A percentile compares a stretch with the other conserved stretches of the same genome.
These are phyloP conservation scores for Lacanobia wlatinum DNA, from an alignment of 2,888 invertebrate genomes.

Conservation along the genomic window DNA sequence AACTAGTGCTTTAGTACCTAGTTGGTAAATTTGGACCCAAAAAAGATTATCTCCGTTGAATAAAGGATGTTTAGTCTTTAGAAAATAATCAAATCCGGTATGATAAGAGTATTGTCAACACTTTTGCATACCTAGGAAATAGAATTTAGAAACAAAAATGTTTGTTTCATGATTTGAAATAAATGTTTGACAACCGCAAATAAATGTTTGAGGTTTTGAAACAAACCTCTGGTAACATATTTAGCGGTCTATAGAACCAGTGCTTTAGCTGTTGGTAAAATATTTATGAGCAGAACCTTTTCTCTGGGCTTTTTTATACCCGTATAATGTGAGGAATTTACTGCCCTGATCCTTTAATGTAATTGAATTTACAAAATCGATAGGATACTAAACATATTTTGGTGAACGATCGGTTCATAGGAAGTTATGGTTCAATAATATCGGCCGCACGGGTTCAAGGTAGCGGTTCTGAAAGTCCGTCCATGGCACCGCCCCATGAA, in stretches of 20 bases:
- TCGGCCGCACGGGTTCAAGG: neutral
- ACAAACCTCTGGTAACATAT: constrained; percentile 46
- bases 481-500: too few species aligned
- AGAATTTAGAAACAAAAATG: neutral
- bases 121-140: neutral
- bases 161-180: neutral
- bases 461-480: neutral
- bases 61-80: too few species aligned
- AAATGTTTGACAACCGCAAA: constrained; percentile 8
- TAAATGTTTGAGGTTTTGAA: neutral
- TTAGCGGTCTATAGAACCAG: constrained; percentile 56
- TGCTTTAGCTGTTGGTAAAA: constrained; percentile 76
- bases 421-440: constrained; percentile 8
- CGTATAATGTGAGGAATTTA: constrained; percentile 84
- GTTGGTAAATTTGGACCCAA: constrained; percentile 70
- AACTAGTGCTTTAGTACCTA: constrained; percentile 61
- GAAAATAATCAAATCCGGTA: neutral
- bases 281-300: constrained; percentile 84
- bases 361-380: constrained; percentile 81
- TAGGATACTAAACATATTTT: constrained; percentile 69
- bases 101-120: neutral
- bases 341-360: constrained; percentile 80
- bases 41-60: too few species aligned
- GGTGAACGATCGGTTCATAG: constrained; percentile 50
- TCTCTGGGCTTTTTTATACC: constrained; percentile 79